These are phyloP conservation scores for Procambarus clarkii DNA, from an alignment of 1,140 invertebrate species.

Conservation along the genomic window DNA sequence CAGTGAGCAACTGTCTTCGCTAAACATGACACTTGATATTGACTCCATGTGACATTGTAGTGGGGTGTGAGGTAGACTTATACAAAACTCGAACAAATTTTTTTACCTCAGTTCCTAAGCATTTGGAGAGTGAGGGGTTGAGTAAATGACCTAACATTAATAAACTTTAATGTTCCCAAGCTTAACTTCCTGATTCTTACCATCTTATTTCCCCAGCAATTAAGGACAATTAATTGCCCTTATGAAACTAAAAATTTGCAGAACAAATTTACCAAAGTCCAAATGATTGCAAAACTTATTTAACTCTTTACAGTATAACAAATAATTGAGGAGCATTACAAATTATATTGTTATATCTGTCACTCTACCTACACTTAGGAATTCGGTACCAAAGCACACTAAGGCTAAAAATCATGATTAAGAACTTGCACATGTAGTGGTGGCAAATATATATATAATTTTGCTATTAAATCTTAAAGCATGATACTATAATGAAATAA, in stretches of 20 bases:
- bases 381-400: conserved; percentile 23
- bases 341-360: background rate
- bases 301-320: too few relatives aligned
- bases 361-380: conserved; percentile 45
- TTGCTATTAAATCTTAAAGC: too few relatives aligned
- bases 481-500: too few relatives aligned
- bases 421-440: conserved; percentile 11
- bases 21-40: conserved; percentile 33
- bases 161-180: too few relatives aligned
- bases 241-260: background rate
- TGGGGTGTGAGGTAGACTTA: conserved; percentile 62
- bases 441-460: conserved; percentile 23
- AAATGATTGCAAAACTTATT: too few relatives aligned
- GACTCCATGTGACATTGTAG: conserved; percentile 48
- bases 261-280: background rate
- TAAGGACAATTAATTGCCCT: too few relatives aligned
- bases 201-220: too few relatives aligned
- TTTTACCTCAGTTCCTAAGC: conserved; percentile 27
- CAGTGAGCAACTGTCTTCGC: background rate
- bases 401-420: conserved; percentile 35
- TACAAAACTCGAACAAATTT: conserved; percentile 41
- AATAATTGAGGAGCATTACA: too few relatives aligned
- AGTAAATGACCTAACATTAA: background rate
- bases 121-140: conserved; percentile 14
- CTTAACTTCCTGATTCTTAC: too few relatives aligned